Evolutionary conservation across 1,140 invertebrate species (phyloP), one percentile per base, ranked within the genome.

Genomic region (Temnothorax curvispinosus): DNA sequence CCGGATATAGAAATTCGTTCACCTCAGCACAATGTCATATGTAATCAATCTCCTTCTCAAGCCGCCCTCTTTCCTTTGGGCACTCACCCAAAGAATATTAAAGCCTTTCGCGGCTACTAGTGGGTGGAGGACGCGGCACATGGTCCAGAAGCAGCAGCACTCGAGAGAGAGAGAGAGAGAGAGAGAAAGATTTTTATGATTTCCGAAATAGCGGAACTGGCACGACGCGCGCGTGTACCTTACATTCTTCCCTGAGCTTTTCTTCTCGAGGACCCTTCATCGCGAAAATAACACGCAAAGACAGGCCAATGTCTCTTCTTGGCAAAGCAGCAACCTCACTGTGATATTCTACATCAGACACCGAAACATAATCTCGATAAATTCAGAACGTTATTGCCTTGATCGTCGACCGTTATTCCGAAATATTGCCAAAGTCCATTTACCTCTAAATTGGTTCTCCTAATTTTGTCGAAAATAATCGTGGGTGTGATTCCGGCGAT

Each of bases 141-240:
- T 7, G 56, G 44, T 13, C n/a, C 56, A 74, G 27, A 50, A 18
- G 27, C 78, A 50, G 41, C 54, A 21, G 8, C 13, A n/a, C 54
- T 11, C 80, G 27, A 27, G 27, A 27, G 1, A 27, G 27, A 27
- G 27, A 27, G 1, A 27, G 27, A 27, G 27, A 27, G 27, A 27
- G 32, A 74, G 27, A 44, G 74, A 78, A 38, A 86, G 72, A 86
- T 82, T 82, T 86, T 86, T 82, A 82, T 44, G 64, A 86, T 86
- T 71, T 82, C 11, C 54, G 21, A 82, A 86, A 67, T 47, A 64
- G 27, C 52, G 41, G n/a, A 86, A 80, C 47, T 80, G 38, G 76
- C 38, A 38, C 21, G 27, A 35, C 72, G 18, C 44, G 60, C 47
- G 62, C n/a, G 62, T 64, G 58, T 85, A 52, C 13, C 62, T 78